Conservation (phyloP, 2,888 invertebrate species). For the Lithophane semibrunnea region DNA sequence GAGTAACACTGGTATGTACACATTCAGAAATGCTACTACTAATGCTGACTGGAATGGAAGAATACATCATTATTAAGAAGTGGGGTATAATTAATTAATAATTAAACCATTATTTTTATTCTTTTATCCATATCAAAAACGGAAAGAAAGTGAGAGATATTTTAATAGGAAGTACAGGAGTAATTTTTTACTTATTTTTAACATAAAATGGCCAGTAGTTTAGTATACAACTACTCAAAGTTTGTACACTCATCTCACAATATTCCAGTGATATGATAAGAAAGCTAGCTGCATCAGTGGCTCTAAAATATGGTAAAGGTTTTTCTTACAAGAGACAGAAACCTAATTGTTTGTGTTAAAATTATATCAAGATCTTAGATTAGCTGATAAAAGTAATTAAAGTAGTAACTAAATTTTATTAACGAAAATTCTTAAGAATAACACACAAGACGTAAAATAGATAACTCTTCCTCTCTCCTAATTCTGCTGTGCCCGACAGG, state of each 20-base stretch:
- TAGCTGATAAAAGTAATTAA: neutral
- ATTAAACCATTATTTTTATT: neutral
- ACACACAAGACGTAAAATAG: too few species aligned
- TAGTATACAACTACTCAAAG: too few species aligned
- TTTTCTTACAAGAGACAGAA: neutral
- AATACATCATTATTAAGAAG: neutral
- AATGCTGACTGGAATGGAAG: constrained; percentile 94
- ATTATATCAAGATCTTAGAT: neutral
- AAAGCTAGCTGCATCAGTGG: neutral
- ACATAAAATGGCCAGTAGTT: too few species aligned
- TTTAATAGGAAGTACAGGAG: neutral
- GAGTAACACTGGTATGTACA: constrained; percentile 96
- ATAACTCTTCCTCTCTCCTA: too few species aligned
- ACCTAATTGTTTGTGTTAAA: neutral
- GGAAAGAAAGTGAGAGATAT: neutral
- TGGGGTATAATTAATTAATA: neutral
- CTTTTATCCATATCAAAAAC: neutral
- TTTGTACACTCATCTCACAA: too few species aligned
- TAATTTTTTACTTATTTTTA: too few species aligned
- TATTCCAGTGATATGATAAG: neutral
- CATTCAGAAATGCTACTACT: constrained; percentile 96
- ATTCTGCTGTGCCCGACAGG: too few species aligned
- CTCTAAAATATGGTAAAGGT: neutral
- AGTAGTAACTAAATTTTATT: neutral
- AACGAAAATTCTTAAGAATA: too few species aligned